Base-by-base conservation (phyloP, 2,113 vertebrate species). In the Gymnogyps californianus region DNA sequence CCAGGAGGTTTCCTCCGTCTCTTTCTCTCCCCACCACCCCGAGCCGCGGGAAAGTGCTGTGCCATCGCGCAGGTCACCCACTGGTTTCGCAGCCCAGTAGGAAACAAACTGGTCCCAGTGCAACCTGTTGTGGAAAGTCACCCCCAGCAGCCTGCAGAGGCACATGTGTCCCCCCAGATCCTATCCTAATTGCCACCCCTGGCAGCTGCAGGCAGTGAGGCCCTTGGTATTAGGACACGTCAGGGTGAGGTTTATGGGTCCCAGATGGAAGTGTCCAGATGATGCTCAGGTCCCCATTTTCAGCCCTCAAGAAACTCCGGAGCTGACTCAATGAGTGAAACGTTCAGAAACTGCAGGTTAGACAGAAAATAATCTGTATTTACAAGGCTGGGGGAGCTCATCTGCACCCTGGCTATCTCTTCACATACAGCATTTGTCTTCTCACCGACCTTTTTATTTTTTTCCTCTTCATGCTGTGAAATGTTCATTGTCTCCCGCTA, bases 401-500 rank as follows among this genome's bases (percentile, higher is more conserved):
- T 82, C 81, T 96, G 91, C 70, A 72, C 47, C 78, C 22, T 84
- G 77, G 14, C 36, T 91, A 85, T 93, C 89, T 87, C 70, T 83
- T 91, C 79, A 16, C 69, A 83, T 47, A 49, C 3, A 17, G 4
- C 36, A n/a, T 96, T 97, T 91, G 70, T 93, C 89, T 95, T 93
- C 71, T 86, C 77, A 52, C 17, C 3, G 67, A 65, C 47, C 57
- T 84, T 87, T 93, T 90, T 29, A 34, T 47, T 87, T 93, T 93
- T 94, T 96, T 87, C 65, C 80, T 91, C 70, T 96, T 97, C 96
- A 89, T 26, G 86, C 97, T 87, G 95, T 96, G 93, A 97, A 93
- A 76, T 89, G 96, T 94, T 96, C 96, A 97, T 98, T 98, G 97
- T 98, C 95, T 97, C 89, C 84, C 0, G 71, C 95, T 96, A 96